Conservation (phyloP, 2,888 invertebrate species). For the Meteorus cinctellus region DNA sequence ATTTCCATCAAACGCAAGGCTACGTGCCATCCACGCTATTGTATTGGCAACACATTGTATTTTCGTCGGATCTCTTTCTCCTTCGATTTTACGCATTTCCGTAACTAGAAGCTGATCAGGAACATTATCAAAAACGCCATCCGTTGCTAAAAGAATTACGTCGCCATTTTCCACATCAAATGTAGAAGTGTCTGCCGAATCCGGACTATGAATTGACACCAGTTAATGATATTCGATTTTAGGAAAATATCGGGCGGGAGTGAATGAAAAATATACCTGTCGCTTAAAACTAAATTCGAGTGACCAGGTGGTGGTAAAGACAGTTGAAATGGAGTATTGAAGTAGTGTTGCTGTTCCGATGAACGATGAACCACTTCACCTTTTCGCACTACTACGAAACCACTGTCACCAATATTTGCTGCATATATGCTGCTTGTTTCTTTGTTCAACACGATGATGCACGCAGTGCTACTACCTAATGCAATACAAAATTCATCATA, state of each 20-base stretch:
- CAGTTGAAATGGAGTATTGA: constrained; percentile 98
- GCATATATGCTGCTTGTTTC: constrained; percentile 93
- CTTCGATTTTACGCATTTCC: constrained; percentile 85
- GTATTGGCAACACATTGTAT: constrained; percentile 95
- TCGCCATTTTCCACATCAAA: constrained; percentile 94
- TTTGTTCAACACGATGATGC: constrained; percentile 94
- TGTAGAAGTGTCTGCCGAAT: constrained; percentile 91
- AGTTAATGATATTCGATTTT: neutral
- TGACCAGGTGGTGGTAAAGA: constrained; percentile 94
- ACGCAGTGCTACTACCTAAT: constrained; percentile 97
- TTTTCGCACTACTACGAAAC: constrained; percentile 92
- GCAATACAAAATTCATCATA: constrained; percentile 16
- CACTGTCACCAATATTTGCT: constrained; percentile 99
- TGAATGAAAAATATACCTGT: constrained; percentile 77
- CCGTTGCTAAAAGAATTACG: constrained; percentile 95
- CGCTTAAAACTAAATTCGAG: constrained; percentile 89
- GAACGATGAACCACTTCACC: constrained; percentile 93
- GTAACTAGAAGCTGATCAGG: constrained; percentile 92
- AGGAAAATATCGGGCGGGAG: neutral
- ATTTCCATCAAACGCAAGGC: constrained; percentile 93
- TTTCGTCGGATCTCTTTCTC: constrained; percentile 82
- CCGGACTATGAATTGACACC: constrained; percentile 80
- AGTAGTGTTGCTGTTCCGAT: constrained; percentile 98
- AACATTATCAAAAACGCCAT: constrained; percentile 99
- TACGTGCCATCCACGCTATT: constrained; percentile 95